Evolutionary conservation across 2,797 vertebrate genomes (phyloP).

Genomic region (Lagocephalus sceleratus): DNA sequence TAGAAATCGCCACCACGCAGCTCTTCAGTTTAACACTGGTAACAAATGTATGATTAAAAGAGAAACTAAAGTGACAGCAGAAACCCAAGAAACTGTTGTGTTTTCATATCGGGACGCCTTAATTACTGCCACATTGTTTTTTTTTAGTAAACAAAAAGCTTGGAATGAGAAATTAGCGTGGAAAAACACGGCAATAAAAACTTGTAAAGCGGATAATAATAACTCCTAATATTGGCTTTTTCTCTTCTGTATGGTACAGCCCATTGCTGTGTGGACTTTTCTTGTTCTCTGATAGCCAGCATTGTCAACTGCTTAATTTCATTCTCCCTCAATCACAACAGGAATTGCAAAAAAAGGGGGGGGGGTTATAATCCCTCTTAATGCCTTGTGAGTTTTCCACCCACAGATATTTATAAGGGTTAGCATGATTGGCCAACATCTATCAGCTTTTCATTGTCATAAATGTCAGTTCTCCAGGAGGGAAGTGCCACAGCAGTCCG

Average conservation of each 20-base stretch:
- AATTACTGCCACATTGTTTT: no score
- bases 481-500: background rate
- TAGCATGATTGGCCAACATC: conserved; percentile 1
- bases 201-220: no score
- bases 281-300: conserved; percentile 3
- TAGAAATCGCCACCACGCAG: conserved; percentile 2
- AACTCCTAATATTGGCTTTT: no score
- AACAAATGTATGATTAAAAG: conserved; percentile 4
- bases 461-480: no score
- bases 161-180: no score
- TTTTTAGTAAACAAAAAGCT: no score
- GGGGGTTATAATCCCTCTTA: conserved; percentile 7
- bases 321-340: conserved; percentile 3
- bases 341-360: conserved; percentile 3
- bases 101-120: no score
- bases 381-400: conserved; percentile 7
- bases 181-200: no score
- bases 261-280: no score
- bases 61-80: background rate
- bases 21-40: conserved; percentile 1
- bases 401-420: conserved; percentile 18
- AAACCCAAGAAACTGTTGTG: no score
- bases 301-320: conserved; percentile 21
- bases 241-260: no score
- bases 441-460: background rate